Evolutionary conservation across 2,113 vertebrate species (phyloP).

Genomic region (Leptobrachium ailaonicum): DNA sequence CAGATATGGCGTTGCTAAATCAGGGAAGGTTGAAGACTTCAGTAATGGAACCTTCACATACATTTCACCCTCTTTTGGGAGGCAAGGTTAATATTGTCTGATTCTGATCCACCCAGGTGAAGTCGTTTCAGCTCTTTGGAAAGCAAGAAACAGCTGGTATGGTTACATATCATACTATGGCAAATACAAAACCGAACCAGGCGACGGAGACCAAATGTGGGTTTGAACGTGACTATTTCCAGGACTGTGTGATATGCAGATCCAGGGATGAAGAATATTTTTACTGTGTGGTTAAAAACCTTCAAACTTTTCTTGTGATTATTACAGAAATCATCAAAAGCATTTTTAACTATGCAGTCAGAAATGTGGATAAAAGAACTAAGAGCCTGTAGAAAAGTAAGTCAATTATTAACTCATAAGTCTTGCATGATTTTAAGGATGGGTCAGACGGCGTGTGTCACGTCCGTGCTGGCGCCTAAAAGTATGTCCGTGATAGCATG

Average conservation of each 20-base stretch:
- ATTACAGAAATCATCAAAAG: background rate
- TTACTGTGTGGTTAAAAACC: constrained; percentile 43
- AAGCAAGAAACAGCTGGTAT: background rate
- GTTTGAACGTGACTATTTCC: background rate
- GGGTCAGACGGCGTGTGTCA: background rate
- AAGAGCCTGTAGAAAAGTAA: background rate
- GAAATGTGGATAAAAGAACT: constrained; percentile 1
- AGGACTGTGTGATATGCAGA: constrained; percentile 50
- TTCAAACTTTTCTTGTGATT: background rate
- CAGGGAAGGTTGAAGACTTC: background rate
- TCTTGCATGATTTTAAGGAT: background rate
- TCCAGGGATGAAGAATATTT: constrained; percentile 54
- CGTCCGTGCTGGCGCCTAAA: too few relatives aligned
- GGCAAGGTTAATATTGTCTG: background rate
- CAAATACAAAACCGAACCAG: background rate
- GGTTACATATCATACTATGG: background rate
- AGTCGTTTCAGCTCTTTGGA: background rate
- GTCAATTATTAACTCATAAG: background rate
- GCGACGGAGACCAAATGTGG: background rate
- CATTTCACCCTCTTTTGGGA: constrained; percentile 12
- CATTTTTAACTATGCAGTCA: background rate
- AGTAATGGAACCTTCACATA: constrained; percentile 16
- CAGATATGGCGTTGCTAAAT: background rate
- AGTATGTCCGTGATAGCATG: too few relatives aligned
- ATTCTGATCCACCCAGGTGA: background rate